Conservation (phyloP, 2,113 vertebrate genomes). For the Dasyurus viverrinus region DNA sequence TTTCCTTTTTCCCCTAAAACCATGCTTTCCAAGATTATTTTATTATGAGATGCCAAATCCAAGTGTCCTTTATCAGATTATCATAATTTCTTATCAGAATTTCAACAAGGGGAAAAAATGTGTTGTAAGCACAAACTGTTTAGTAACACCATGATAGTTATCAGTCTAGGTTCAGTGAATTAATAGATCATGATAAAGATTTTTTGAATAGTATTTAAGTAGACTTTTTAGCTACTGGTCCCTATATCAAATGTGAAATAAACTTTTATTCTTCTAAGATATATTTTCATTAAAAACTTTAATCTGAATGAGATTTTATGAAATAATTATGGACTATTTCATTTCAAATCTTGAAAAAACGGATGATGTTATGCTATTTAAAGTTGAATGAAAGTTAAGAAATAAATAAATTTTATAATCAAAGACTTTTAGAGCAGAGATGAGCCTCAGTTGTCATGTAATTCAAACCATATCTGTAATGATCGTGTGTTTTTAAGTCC, state of each 20-base stretch:
- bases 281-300: neutral
- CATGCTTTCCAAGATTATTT: neutral
- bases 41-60: neutral
- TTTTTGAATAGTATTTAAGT: neutral
- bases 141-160: neutral
- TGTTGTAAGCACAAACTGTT: neutral
- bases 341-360: neutral
- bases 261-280: neutral
- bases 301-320: neutral
- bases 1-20: neutral
- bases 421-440: neutral
- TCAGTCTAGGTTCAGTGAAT: neutral
- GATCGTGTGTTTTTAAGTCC: too few relatives aligned
- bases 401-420: neutral
- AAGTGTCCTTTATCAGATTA: slow-evolving; percentile 41
- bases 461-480: neutral
- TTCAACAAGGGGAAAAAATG: neutral
- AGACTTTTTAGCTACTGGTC: neutral
- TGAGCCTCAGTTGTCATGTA: neutral
- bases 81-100: neutral
- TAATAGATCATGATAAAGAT: neutral
- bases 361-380: neutral
- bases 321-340: neutral
- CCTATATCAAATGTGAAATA: neutral
- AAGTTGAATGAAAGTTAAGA: neutral